Conservation (phyloP, 1,140 invertebrate species). For the Calycopis cecrops region DNA sequence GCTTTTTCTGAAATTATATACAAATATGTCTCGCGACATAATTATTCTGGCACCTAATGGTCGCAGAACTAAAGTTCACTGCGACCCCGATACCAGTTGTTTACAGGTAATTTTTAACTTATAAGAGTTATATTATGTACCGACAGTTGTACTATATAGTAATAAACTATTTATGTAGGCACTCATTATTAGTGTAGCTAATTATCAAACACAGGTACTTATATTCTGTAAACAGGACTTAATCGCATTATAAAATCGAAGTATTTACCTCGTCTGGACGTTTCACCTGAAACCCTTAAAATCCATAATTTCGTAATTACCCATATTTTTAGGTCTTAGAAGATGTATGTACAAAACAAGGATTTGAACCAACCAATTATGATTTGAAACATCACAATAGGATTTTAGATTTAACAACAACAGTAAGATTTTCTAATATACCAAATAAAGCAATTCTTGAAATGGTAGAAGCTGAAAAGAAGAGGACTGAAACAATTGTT, state of each 20-base stretch:
- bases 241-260: too few species aligned
- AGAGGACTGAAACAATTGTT: conserved; percentile 77
- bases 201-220: too few species aligned
- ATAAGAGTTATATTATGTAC: too few species aligned
- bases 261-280: too few species aligned
- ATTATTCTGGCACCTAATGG: conserved; percentile 82
- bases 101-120: conserved; percentile 75
- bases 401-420: conserved; percentile 81
- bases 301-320: too few species aligned
- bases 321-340: conserved; percentile 80
- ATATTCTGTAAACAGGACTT: too few species aligned
- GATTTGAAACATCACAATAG: conserved; percentile 87
- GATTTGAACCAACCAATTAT: conserved; percentile 81
- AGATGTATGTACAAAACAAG: conserved; percentile 86
- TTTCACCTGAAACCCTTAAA: too few species aligned
- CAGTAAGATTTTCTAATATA: conserved; percentile 85
- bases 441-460: conserved; percentile 90
- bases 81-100: conserved; percentile 81
- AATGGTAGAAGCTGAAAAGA: conserved; percentile 79
- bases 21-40: conserved; percentile 57
- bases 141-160: too few species aligned
- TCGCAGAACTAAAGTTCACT: conserved; percentile 80
- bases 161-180: too few species aligned
- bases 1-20: too few species aligned
- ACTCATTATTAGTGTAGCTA: too few species aligned